Evolutionary conservation across 1,140 invertebrate species (phyloP), one percentile per base, ranked within the genome.

Genomic region (Halictus rubicundus): DNA sequence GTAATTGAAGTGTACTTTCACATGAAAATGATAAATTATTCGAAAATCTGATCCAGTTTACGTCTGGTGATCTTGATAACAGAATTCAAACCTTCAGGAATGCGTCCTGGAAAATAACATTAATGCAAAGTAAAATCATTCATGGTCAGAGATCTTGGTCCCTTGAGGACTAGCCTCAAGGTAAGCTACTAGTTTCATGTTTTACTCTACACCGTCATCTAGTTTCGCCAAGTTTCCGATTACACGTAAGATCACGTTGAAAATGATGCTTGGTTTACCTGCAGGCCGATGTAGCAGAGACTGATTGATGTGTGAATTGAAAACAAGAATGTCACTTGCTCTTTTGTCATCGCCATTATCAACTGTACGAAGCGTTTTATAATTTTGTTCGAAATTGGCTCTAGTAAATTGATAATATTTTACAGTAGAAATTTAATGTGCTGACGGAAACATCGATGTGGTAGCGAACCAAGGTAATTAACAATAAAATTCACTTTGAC

Each of bases 141-240:
- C 74, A 60, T 76, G 73, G 73, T 23, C 74, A n/a, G 61, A 52
- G 71, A 42, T 76, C 37, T 76, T 69, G 74, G 65, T 76, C 65
- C 74, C 74, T 76, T 69, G 74, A 68, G 73, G 74, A 76, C 65
- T 69, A 0, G 52, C 39, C 57, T 84, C 83, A 85, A 81, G 83
- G 83, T 57, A 59, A 85, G 46, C 83, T 77, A 71, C 80, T 80
- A 75, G 71, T 54, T 75, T 63, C 70, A n/a, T 64, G 57, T 78
- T 59, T 83, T 83, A 77, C 57, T 77, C 42, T 32, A 32, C 46
- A 25, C 25, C 52, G 76, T 83, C 76, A 27, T 86, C 77, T 75
- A 80, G 82, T 74, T 84, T 84, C 82, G 61, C 54, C 60, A 19
- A 60, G 82, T 84, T 85, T 85, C 83, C 78, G 59, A 85, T 85